Evolutionary conservation across 2,797 vertebrate species (phyloP).

Genomic region (Aeoliscus strigatus): DNA sequence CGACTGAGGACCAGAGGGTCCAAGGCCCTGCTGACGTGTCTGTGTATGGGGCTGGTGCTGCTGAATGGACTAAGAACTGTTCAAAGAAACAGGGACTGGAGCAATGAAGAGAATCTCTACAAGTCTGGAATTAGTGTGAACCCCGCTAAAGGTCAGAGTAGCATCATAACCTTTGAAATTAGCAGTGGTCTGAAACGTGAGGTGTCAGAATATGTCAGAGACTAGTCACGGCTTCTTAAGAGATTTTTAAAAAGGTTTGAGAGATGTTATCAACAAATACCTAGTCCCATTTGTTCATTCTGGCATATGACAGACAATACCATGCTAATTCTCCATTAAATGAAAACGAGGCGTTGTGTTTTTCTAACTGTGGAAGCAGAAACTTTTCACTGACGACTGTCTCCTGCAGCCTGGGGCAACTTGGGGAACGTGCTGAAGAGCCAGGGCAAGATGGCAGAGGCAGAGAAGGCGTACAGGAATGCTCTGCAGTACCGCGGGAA

Average conservation of each 20-base stretch:
- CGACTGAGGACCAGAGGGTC: conserved; percentile 83
- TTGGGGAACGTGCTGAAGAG: conserved; percentile 94
- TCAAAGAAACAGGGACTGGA: conserved; percentile 94
- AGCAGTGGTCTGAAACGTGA: too few species aligned
- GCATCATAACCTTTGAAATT: too few species aligned
- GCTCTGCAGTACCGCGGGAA: conserved; percentile 97
- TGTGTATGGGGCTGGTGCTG: conserved; percentile 83
- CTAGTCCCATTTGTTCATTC: too few species aligned
- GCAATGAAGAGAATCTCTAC: conserved; percentile 97
- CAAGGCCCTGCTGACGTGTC: conserved; percentile 81
- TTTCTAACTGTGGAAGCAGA: conserved; percentile 4
- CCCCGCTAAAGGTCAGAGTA: conserved; percentile 96
- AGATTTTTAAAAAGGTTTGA: too few species aligned
- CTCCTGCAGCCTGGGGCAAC: conserved; percentile 87
- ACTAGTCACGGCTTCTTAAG: too few species aligned
- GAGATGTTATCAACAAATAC: too few species aligned
- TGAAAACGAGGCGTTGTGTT: conserved; percentile 1
- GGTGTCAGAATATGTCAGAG: background rate
- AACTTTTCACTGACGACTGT: conserved; percentile 37
- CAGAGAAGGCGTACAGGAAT: conserved; percentile 93
- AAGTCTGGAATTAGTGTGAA: conserved; percentile 97
- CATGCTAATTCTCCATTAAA: background rate
- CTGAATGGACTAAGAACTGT: conserved; percentile 90
- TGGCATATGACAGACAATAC: background rate
- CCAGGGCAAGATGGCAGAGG: conserved; percentile 92